These are phyloP conservation scores for Caenorhabditis briggsae DNA, from an alignment of 1,140 invertebrate species.

Conservation along the genomic window DNA sequence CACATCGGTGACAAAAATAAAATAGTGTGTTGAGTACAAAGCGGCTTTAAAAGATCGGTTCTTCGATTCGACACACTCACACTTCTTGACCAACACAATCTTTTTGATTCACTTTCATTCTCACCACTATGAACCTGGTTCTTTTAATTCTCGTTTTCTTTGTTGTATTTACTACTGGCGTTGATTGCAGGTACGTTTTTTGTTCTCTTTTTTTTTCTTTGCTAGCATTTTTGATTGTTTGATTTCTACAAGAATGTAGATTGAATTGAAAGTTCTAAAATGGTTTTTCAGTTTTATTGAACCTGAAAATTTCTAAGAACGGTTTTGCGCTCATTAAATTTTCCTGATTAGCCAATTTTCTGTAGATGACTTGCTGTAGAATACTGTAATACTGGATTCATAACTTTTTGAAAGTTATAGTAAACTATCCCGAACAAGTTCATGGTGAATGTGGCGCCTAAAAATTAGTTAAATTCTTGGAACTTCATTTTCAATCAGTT, in stretches of 20 bases:
- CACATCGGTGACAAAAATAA: constrained; percentile 16
- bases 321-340: too few relatives aligned
- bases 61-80: constrained; percentile 41
- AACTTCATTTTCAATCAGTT: too few relatives aligned
- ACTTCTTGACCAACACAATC: constrained; percentile 25
- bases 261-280: too few relatives aligned
- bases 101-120: constrained; percentile 37
- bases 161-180: constrained; percentile 8
- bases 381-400: too few relatives aligned
- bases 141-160: constrained; percentile 16
- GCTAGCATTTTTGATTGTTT: neutral
- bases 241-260: neutral
- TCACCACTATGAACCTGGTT: constrained; percentile 41
- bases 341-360: too few relatives aligned
- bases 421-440: too few relatives aligned
- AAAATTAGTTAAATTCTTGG: too few relatives aligned
- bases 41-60: constrained; percentile 28
- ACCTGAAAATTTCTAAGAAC: too few relatives aligned
- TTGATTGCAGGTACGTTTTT: constrained; percentile 42
- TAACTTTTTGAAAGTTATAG: too few relatives aligned
- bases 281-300: too few relatives aligned
- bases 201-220: neutral
- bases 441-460: too few relatives aligned
- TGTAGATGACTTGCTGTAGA: too few relatives aligned
- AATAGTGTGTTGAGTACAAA: constrained; percentile 3